A percentile compares a stretch with the other conserved stretches of the same genome.
Conservation (phyloP, 2,888 invertebrate genomes). For the Boloria euphrosyne region DNA sequence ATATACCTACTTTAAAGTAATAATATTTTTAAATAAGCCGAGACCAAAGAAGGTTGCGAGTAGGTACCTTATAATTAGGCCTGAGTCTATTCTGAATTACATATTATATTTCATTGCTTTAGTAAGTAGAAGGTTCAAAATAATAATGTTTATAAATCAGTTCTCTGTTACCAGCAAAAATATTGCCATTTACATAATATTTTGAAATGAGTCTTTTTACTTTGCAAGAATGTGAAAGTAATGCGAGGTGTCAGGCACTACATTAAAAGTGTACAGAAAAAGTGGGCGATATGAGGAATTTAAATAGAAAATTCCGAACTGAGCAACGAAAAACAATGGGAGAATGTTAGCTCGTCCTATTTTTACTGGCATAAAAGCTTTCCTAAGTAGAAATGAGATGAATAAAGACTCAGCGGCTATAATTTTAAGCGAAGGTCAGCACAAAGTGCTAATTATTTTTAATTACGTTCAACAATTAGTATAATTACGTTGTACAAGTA, state of each 20-base stretch:
- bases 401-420: constrained; percentile 23
- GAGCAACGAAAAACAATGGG: constrained; percentile 41
- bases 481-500: constrained; percentile 9
- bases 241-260: constrained; percentile 34
- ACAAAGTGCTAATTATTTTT: constrained; percentile 7
- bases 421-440: constrained; percentile 32
- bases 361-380: constrained; percentile 35
- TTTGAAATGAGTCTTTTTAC: not conserved
- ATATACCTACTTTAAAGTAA: too few species aligned
- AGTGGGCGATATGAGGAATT: constrained; percentile 49
- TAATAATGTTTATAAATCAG: too few species aligned
- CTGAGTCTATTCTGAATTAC: not conserved
- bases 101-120: not conserved
- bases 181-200: constrained; percentile 2
- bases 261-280: constrained; percentile 43
- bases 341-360: constrained; percentile 28
- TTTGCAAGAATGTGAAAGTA: not conserved
- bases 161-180: not conserved
- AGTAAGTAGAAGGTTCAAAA: not conserved
- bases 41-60: too few species aligned
- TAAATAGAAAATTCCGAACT: constrained; percentile 56
- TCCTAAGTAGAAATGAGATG: constrained; percentile 31
- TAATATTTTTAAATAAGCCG: not conserved
- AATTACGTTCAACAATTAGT: constrained; percentile 12
- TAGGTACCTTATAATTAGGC: not conserved